Conservation (phyloP, 30 jellyfish, hydroid and myxozoan species). For the Calvadosia cruxmelitensis region DNA sequence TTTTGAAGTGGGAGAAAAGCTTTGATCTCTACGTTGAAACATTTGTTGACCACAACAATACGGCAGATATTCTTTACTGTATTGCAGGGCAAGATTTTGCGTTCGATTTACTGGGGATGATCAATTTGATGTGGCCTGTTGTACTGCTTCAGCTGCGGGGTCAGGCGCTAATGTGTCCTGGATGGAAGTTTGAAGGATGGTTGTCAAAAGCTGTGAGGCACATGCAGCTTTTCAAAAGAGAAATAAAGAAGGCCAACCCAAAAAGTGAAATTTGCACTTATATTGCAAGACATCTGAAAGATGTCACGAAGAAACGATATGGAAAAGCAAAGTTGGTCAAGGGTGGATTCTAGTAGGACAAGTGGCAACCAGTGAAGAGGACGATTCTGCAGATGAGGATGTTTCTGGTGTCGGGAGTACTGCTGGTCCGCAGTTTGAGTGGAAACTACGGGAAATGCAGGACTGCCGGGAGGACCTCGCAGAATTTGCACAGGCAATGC, state of each 20-base stretch:
- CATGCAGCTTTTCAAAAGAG: neutral
- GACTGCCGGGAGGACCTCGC: neutral
- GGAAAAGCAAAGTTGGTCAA: neutral
- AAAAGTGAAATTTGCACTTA: neutral
- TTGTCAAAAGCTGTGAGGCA: neutral
- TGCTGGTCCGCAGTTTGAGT: neutral
- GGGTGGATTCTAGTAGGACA: neutral
- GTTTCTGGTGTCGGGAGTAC: neutral
- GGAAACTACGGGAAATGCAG: neutral
- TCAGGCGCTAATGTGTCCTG: neutral
- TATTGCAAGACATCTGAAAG: neutral
- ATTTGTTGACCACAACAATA: neutral
- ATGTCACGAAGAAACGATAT: neutral
- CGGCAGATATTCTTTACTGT: neutral
- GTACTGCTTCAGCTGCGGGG: neutral
- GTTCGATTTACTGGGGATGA: neutral
- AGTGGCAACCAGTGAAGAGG: neutral
- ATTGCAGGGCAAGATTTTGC: neutral
- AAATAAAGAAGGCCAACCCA: neutral
- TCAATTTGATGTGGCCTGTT: neutral
- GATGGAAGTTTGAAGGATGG: neutral
- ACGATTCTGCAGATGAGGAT: neutral
- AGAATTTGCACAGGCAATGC: too few relatives aligned
- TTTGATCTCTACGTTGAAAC: neutral
- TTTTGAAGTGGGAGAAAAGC: neutral